A percentile compares a stretch with the other conserved stretches of the same genome.
These are phyloP conservation scores for Dicranocentrus wangi DNA, from an alignment of 2,888 invertebrate species.

Conservation along the genomic window DNA sequence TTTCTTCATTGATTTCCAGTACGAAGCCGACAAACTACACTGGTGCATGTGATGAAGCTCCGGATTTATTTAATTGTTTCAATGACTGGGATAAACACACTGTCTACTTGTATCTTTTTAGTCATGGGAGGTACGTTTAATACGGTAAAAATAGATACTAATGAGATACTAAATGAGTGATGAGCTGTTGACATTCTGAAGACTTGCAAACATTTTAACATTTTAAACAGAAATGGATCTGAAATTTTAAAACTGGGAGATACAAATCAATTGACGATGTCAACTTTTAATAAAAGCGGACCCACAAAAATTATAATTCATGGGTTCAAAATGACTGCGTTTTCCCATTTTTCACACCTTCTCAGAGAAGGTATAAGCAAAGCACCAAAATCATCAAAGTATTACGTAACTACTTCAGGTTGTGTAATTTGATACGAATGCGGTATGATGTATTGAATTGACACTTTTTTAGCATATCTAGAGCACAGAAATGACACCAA, in stretches of 20 bases:
- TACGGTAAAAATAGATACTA: conserved; percentile 16
- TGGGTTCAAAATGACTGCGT: conserved; percentile 67
- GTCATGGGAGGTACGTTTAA: conserved; percentile 63
- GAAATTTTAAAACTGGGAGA: conserved; percentile 55
- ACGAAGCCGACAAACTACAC: conserved; percentile 24
- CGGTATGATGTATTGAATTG: too few species aligned
- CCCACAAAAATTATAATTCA: conserved; percentile 71
- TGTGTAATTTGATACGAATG: too few species aligned
- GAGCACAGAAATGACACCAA: conserved; percentile 65
- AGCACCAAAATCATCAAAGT: neutral
- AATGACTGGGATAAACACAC: conserved; percentile 62
- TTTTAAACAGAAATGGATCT: conserved; percentile 59
- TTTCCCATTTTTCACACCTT: conserved; percentile 63
- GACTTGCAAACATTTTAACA: too few species aligned
- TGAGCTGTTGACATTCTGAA: neutral
- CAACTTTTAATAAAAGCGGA: conserved; percentile 30
- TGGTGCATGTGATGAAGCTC: conserved; percentile 11
- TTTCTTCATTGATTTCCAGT: conserved; percentile 34
- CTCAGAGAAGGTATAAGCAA: conserved; percentile 50
- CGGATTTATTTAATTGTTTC: conserved; percentile 40
- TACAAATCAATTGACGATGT: conserved; percentile 32
- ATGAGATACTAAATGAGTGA: neutral
- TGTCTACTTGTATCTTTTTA: conserved; percentile 66
- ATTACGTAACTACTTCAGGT: neutral
- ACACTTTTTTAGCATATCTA: conserved; percentile 57